These are phyloP conservation scores for Hemithea aestivaria DNA, from an alignment of 2,888 invertebrate species.

Conservation along the genomic window DNA sequence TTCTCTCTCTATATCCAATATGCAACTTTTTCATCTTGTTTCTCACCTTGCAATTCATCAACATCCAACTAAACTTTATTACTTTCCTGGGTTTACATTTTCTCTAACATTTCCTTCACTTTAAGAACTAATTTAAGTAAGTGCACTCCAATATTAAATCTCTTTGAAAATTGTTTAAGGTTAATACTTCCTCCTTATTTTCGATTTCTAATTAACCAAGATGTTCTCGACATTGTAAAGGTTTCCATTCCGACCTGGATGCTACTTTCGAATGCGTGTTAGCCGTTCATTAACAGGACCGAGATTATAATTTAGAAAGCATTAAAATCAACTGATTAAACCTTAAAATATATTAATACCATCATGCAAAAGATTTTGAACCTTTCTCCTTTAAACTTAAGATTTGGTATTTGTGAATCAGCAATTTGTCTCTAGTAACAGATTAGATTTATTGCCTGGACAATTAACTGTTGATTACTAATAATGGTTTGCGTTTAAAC, in stretches of 20 bases:
- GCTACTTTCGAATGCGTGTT: slow-evolving; percentile 41
- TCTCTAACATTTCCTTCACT: too few species aligned
- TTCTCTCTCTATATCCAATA: too few species aligned
- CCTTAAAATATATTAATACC: slow-evolving; percentile 27
- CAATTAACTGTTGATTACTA: slow-evolving; percentile 58
- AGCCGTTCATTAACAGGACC: slow-evolving; percentile 40
- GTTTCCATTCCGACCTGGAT: slow-evolving; percentile 30
- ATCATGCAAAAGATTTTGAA: slow-evolving; percentile 12
- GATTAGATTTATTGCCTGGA: slow-evolving; percentile 53
- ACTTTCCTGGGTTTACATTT: too few species aligned
- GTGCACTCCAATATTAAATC: neutral
- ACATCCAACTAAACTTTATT: too few species aligned
- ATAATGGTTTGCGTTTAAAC: slow-evolving; percentile 47
- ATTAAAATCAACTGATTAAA: slow-evolving; percentile 40
- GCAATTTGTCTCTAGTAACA: slow-evolving; percentile 35
- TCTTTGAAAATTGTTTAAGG: neutral
- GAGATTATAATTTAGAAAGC: slow-evolving; percentile 45
- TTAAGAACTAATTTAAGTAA: too few species aligned
- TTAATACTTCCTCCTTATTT: slow-evolving; percentile 12
- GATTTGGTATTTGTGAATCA: slow-evolving; percentile 21
- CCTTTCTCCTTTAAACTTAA: slow-evolving; percentile 20
- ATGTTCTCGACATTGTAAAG: slow-evolving; percentile 23
- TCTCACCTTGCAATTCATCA: too few species aligned
- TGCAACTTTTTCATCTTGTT: too few species aligned
- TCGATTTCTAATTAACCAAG: slow-evolving; percentile 26